Evolutionary conservation across 2,113 vertebrate species (phyloP).

Genomic region (Hyperoodon ampullatus): DNA sequence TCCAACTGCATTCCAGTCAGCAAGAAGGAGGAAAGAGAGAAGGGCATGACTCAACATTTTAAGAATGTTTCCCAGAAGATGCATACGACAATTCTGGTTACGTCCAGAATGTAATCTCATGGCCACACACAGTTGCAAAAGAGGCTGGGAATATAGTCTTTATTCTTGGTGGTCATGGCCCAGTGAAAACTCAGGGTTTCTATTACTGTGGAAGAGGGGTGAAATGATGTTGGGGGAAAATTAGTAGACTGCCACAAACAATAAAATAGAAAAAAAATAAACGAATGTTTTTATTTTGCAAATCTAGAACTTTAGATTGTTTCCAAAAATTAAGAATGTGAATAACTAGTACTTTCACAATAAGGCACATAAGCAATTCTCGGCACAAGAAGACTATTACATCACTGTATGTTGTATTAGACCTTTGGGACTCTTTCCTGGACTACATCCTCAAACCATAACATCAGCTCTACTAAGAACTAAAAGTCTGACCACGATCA

Average conservation of each 20-base stretch:
- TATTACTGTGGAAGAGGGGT: not conserved
- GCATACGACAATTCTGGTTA: not conserved
- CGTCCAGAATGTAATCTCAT: not conserved
- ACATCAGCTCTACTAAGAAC: not conserved
- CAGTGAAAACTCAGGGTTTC: not conserved
- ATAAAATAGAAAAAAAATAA: not conserved
- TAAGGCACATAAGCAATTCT: not conserved
- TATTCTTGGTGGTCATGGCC: not conserved
- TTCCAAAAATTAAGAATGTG: not conserved
- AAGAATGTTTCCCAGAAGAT: slow-evolving; percentile 34
- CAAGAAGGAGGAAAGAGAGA: not conserved
- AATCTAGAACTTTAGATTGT: not conserved
- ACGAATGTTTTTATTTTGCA: not conserved
- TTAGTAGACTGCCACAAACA: not conserved
- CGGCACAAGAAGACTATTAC: not conserved
- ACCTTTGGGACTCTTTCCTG: not conserved
- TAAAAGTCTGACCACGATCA: not conserved
- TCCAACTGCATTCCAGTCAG: not conserved
- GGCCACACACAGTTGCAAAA: not conserved
- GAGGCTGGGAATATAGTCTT: not conserved
- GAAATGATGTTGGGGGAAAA: not conserved
- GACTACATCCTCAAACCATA: not conserved
- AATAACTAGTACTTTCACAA: slow-evolving; percentile 31
- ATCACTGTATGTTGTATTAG: not conserved
- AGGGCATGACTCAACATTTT: not conserved